Percentiles rank a stretch among this genome's conserved stretches.
Conservation (phyloP, 2,113 vertebrate species). For the Seriola dumerili region DNA sequence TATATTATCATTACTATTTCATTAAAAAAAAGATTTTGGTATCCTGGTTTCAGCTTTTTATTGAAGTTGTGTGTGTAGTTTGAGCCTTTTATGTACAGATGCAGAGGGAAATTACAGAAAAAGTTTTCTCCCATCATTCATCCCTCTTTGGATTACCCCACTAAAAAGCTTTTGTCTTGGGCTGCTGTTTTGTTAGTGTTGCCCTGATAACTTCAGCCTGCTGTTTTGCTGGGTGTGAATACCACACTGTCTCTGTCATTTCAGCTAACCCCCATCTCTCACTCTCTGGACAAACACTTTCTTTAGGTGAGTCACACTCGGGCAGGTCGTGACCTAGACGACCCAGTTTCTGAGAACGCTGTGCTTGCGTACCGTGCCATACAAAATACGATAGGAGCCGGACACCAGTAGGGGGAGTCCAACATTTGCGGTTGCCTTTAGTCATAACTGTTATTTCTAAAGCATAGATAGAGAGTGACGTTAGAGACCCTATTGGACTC, state of each 20-base stretch:
- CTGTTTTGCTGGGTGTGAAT: not conserved
- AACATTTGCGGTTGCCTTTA: not conserved
- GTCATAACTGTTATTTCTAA: not conserved
- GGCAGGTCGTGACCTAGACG: not conserved
- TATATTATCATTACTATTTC: constrained; percentile 28
- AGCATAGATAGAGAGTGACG: not conserved
- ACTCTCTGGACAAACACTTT: constrained; percentile 8
- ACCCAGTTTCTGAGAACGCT: not conserved
- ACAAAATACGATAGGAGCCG: not conserved
- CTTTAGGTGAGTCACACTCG: not conserved
- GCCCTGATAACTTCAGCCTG: not conserved
- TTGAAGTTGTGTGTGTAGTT: not conserved
- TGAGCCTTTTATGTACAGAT: not conserved
- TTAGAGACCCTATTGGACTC: not conserved
- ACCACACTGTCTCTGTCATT: not conserved
- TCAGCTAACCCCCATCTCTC: not conserved
- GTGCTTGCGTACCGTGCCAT: not conserved
- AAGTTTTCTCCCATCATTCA: not conserved
- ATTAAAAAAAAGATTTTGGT: constrained; percentile 44
- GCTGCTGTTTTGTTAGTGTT: not conserved
- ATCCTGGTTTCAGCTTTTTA: not conserved
- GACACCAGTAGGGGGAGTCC: constrained; percentile 54
- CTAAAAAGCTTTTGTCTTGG: not conserved
- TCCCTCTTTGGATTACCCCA: not conserved
- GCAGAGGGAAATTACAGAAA: not conserved